Evolutionary conservation across 2,113 vertebrate genomes (phyloP), one percentile per base, ranked within the genome.

Genomic region (Eidolon helvum): DNA sequence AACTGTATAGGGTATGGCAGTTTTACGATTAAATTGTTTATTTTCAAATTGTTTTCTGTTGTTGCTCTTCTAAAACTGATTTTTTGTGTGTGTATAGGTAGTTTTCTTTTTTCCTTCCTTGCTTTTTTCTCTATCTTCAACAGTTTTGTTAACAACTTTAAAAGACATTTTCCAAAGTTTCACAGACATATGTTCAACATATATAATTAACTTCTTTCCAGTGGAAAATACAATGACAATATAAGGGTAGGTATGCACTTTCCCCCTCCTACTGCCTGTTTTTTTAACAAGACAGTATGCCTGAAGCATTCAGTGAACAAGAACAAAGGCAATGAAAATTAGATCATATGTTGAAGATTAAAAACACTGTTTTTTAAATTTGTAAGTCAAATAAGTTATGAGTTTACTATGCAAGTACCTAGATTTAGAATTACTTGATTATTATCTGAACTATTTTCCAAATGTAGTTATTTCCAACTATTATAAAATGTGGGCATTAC

Each of bases 121-220:
- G 12, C 65, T 86, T 69, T 65, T 28, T 43, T 28, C 22, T 80
- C 53, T 57, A 35, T 95, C 79, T 50, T 80, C 45, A 90, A 94
- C 77, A 88, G 77, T 91, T 97, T 85, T 84, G 45, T 83, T 89
- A 92, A 94, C 35, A 91, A 59, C 80, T 94, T 96, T 38, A 86
- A 84, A 90, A 87, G 45, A 84, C 48, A 77, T 94, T 95, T 96
- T 94, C 53, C 72, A 91, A 92, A 91, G 80, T 94, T 90, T 95
- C 83, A 82, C 65, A 90, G 82, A 91, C 65, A 78, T 94, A 74
- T 50, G 26, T 30, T 97, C 69, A 95, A 87, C 75, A 68, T 94
- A 92, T 78, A 94, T 97, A 97, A 96, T 96, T 96, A 96, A 88
- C 50, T 90, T 96, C 63, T 61, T 95, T 72, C 35, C 24, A 84